Conservation (phyloP, 2,888 invertebrate genomes). For the Drosophila sordidapex region DNA sequence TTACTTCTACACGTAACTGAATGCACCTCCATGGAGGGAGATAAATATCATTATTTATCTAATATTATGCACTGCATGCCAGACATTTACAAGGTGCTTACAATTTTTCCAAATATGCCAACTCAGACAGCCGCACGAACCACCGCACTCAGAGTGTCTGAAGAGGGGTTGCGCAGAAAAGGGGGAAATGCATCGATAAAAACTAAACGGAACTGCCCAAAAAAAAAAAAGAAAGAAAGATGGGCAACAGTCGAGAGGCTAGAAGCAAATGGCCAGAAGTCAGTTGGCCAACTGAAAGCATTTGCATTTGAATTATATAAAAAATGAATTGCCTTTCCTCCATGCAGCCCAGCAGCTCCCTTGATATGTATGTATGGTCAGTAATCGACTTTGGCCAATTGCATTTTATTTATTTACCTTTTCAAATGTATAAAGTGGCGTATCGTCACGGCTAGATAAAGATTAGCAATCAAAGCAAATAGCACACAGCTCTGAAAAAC, state of each 20-base stretch:
- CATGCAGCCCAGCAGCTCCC: not conserved
- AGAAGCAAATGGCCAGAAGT: slow-evolving; percentile 7
- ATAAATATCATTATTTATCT: slow-evolving; percentile 69
- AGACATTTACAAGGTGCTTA: slow-evolving; percentile 68
- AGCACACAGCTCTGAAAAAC: slow-evolving; percentile 24
- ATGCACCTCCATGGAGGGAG: slow-evolving; percentile 1
- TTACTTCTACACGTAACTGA: slow-evolving; percentile 14
- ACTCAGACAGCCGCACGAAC: slow-evolving; percentile 39
- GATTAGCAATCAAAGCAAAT: slow-evolving; percentile 38
- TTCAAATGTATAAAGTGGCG: slow-evolving; percentile 28
- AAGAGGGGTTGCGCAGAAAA: not conserved
- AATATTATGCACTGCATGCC: slow-evolving; percentile 46
- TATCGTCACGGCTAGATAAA: slow-evolving; percentile 2
- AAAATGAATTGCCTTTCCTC: slow-evolving; percentile 61
- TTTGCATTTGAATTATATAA: slow-evolving; percentile 75
- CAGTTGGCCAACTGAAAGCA: slow-evolving; percentile 48
- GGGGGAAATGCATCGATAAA: slow-evolving; percentile 31
- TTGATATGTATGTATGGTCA: slow-evolving; percentile 10
- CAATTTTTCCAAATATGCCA: slow-evolving; percentile 77
- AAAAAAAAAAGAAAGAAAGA: not conserved
- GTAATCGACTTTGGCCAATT: slow-evolving; percentile 66
- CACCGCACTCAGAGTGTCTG: slow-evolving; percentile 10
- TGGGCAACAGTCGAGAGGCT: slow-evolving; percentile 3
- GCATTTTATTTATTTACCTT: slow-evolving; percentile 56
- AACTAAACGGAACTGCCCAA: slow-evolving; percentile 28